Base-by-base conservation (phyloP, 2,888 invertebrate species). In the Anodontia alba region DNA sequence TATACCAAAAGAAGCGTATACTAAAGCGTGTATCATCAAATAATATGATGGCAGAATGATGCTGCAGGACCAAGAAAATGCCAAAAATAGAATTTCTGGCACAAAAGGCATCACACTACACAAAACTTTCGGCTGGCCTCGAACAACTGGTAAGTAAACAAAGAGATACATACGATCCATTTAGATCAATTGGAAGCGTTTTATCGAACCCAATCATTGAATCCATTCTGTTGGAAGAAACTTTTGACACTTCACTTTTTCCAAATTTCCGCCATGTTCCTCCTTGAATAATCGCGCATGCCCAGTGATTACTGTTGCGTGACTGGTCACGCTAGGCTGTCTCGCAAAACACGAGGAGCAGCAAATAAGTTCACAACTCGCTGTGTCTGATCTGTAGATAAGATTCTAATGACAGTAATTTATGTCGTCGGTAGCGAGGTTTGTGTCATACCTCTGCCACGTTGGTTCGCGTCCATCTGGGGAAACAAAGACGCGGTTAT, bases 141-240 rank as follows among this genome's bases (percentile, higher is more conserved):
- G 38, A 12, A 5, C 38, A 8, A 12, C 12, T 38, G 5, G 5
- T 38, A 38, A 38, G 38, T 38, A 12, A 12, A 38, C 5, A 8
- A 8, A 8, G 12, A 33, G 10, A 62, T 33, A 62, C 62, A 33
- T 62, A 62, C 62, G 62, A n/a, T 3, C 62, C 89, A 75, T 90
- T 87, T 57, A 90, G 81, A 78, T 90, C 88, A 51, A 90, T 73
- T 20, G 89, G 90, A 29, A 90, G 74, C 26, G 88, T 87, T 70
- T 87, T 85, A 78, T 89, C 89, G 46, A 73, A 81, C 62, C 83
- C 85, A 69, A 66, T 66, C 31, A 79, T 78, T n/a, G 80, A 80
- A 76, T 87, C 87, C 87, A 87, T 87, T 23, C 8, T 54, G 26
- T 54, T 62, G 5, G 7, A 62, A 62, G 10, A 33, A 29, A 62